Evolutionary conservation across 2,113 vertebrate genomes (phyloP).

Genomic region (Sinocyclocheilus rhinocerous): DNA sequence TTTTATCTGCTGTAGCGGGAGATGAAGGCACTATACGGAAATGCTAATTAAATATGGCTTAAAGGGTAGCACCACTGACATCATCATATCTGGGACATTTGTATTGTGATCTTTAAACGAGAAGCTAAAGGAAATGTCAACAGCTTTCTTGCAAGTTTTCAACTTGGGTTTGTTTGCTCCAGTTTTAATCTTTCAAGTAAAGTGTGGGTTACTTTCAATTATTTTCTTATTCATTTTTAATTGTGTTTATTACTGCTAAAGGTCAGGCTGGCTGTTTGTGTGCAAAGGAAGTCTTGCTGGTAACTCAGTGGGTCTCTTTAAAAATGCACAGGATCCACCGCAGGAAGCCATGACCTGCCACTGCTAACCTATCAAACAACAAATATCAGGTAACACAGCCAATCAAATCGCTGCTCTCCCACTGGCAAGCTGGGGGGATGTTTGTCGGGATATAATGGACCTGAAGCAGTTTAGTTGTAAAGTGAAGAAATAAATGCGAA

Average conservation of each 20-base stretch:
- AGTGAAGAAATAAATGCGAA: background rate
- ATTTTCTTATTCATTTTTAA: slow-evolving; percentile 83
- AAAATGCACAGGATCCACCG: slow-evolving; percentile 71
- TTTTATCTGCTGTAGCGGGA: background rate
- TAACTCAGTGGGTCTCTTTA: slow-evolving; percentile 73
- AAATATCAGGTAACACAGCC: slow-evolving; percentile 76
- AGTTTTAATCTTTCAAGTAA: slow-evolving; percentile 53
- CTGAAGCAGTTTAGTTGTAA: background rate
- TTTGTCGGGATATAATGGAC: slow-evolving; percentile 33
- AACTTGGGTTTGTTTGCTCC: slow-evolving; percentile 50
- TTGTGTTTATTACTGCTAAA: slow-evolving; percentile 80
- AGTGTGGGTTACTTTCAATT: slow-evolving; percentile 77
- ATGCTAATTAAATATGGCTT: slow-evolving; percentile 22
- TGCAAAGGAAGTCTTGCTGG: slow-evolving; percentile 70
- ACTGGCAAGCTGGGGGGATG: slow-evolving; percentile 43
- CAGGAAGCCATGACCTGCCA: slow-evolving; percentile 70
- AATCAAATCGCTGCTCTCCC: slow-evolving; percentile 61
- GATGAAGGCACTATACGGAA: background rate
- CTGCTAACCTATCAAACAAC: slow-evolving; percentile 76
- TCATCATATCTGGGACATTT: slow-evolving; percentile 32
- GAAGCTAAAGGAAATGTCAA: slow-evolving; percentile 66
- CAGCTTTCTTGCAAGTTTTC: slow-evolving; percentile 61
- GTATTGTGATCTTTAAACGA: slow-evolving; percentile 37
- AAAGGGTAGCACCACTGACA: slow-evolving; percentile 13
- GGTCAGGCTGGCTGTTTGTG: slow-evolving; percentile 74